Base-by-base conservation (phyloP, 1,140 invertebrate species). In the Alviniconcha marisindica region DNA sequence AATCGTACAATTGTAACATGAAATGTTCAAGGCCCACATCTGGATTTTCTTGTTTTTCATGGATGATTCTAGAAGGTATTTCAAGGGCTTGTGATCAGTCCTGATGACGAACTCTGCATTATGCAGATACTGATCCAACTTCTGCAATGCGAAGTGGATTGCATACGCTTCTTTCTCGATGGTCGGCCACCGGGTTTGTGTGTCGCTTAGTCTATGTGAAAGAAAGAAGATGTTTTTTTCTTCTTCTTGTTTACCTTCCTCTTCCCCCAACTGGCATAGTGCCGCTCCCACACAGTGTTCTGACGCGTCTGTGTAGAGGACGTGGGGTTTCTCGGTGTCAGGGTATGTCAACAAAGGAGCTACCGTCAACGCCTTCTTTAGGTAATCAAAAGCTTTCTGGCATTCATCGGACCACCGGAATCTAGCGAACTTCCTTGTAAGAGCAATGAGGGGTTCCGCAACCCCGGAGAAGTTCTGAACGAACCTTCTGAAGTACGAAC, bases 401-500 rank as follows among this genome's bases (percentile, higher is more conserved):
- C 84, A 86, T 14, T 81, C 77, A 24, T 66, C 24, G 36, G 66
- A 82, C 88, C 90, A 91, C 18, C 82, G 87, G 71, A 87, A 90
- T 56, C 80, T 84, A 1, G 85, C 83, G 80, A 93, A 89, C 86
- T 94, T 93, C 83, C 91, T 91, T 36, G 92, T 88, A 7, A 95
- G 54, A 14, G 66, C 51, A 10, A 86, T 83, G 1, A 94, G 83
- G 12, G 93, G 93, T 60, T 86, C 79, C n/a, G 91, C 87, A 1
- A 92, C 84, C n/a, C 87, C 71, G 1, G 92, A 90, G 38, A 93
- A 91, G 71, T 92, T 90, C 15, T 85, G 89, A 15, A 94, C 88
- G 81, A 95, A 94, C 60, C 90, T 88, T 5, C 90, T 84, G 86
- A 94, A 94, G 86, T 93, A 95, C 40, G 89, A 88, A 2, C 91